Evolutionary conservation across 1,140 invertebrate species (phyloP).

Genomic region (Nomia melanderi): DNA sequence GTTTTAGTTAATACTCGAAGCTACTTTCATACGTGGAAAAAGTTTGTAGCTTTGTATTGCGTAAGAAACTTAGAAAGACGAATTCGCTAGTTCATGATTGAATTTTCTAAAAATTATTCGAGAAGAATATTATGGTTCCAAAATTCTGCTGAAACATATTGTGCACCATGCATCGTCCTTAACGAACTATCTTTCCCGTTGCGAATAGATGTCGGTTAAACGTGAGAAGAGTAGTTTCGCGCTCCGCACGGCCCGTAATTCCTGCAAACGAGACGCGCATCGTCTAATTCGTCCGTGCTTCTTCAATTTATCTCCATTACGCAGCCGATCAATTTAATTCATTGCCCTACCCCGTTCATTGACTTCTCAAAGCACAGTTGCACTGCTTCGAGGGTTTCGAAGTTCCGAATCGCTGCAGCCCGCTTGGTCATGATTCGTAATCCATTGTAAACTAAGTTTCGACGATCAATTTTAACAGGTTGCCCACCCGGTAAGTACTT

Average conservation of each 20-base stretch:
- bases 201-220: not conserved
- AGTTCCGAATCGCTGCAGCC: slow-evolving; percentile 3
- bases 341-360: slow-evolving; percentile 39
- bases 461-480: too few species aligned
- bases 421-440: not conserved
- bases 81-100: too few species aligned
- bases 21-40: too few species aligned
- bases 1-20: too few species aligned
- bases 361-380: slow-evolving; percentile 40
- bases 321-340: slow-evolving; percentile 45
- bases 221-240: not conserved
- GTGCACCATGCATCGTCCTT: too few species aligned
- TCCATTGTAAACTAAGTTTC: too few species aligned
- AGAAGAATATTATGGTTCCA: too few species aligned
- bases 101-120: too few species aligned
- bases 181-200: not conserved
- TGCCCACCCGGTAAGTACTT: too few species aligned
- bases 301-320: slow-evolving; percentile 49
- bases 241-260: not conserved
- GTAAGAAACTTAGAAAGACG: too few species aligned
- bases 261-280: slow-evolving; percentile 43
- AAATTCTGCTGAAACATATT: too few species aligned
- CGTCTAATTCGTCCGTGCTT: slow-evolving; percentile 37
- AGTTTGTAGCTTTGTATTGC: too few species aligned
- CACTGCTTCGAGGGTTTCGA: slow-evolving; percentile 29